These are phyloP conservation scores for Loxodonta africana DNA, from an alignment of 2,113 vertebrate species.

Conservation along the genomic window DNA sequence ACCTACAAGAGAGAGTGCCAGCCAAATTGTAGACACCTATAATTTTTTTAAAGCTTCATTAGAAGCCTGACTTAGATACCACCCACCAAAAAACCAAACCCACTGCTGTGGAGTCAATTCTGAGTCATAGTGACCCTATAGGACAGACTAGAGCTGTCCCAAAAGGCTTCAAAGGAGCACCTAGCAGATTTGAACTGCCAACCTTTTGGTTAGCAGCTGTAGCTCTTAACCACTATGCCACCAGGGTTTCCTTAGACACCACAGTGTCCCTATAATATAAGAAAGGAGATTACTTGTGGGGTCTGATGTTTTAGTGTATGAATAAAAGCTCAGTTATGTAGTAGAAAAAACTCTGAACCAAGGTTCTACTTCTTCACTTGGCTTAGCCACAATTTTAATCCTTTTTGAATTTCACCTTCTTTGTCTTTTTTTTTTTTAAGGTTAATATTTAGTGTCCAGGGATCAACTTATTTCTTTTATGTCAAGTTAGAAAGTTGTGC, in stretches of 20 bases:
- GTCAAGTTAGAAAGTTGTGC: background rate
- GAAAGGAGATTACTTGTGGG: background rate
- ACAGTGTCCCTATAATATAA: background rate
- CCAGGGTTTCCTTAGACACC: background rate
- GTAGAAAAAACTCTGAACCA: background rate
- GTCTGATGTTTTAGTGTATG: background rate
- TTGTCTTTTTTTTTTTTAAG: slow-evolving; percentile 41
- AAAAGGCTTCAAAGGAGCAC: too few relatives aligned
- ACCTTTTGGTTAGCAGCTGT: too few relatives aligned
- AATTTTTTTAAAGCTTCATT: background rate
- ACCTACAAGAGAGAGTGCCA: background rate
- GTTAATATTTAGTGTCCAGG: slow-evolving; percentile 52
- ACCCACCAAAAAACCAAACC: too few relatives aligned
- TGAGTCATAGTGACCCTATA: too few relatives aligned
- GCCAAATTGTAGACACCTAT: background rate
- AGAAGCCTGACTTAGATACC: background rate
- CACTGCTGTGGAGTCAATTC: too few relatives aligned
- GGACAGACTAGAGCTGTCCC: too few relatives aligned
- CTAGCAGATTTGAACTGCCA: too few relatives aligned
- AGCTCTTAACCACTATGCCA: too few relatives aligned
- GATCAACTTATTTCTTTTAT: slow-evolving; percentile 36
- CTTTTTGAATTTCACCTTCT: background rate
- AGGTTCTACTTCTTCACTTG: background rate
- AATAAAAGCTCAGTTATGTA: slow-evolving; percentile 9
- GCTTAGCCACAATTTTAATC: background rate